Percentiles rank a stretch among this genome's conserved stretches.
These are phyloP conservation scores for Remorina albescens DNA, from an alignment of 2,797 vertebrate genomes.

Conservation along the genomic window DNA sequence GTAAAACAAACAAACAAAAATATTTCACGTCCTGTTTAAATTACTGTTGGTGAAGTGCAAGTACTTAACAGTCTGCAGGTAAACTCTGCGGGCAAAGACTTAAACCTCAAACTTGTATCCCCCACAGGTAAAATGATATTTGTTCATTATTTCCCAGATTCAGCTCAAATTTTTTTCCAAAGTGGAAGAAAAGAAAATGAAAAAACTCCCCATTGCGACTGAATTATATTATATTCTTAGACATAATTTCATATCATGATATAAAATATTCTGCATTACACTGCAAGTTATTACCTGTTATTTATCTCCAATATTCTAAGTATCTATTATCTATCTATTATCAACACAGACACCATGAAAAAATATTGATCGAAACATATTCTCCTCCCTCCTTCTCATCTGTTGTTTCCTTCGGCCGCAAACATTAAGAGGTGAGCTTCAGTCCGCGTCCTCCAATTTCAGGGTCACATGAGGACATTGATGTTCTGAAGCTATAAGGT, in stretches of 20 bases:
- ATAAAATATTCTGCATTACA: neutral
- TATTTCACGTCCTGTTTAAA: slow-evolving; percentile 33
- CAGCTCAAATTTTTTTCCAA: slow-evolving; percentile 23
- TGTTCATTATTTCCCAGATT: slow-evolving; percentile 17
- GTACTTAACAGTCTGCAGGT: slow-evolving; percentile 17
- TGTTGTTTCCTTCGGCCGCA: neutral
- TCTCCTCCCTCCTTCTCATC: neutral
- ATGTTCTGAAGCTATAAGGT: neutral
- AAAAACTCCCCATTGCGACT: slow-evolving; percentile 10
- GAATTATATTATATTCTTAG: neutral
- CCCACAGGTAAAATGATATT: slow-evolving; percentile 7
- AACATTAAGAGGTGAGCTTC: neutral
- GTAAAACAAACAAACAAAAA: slow-evolving; percentile 52
- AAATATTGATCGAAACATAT: neutral
- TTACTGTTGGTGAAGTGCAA: slow-evolving; percentile 20
- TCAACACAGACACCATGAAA: neutral
- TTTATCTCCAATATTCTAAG: neutral
- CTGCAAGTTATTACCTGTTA: neutral
- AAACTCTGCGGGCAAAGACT: neutral
- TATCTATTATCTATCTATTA: neutral
- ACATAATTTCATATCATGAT: neutral
- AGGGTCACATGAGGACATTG: neutral
- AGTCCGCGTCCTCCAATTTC: neutral
- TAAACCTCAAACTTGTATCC: neutral
- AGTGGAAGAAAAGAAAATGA: slow-evolving; percentile 12